These are phyloP conservation scores for Calycopis cecrops DNA, from an alignment of 1,140 invertebrate genomes.

Conservation along the genomic window DNA sequence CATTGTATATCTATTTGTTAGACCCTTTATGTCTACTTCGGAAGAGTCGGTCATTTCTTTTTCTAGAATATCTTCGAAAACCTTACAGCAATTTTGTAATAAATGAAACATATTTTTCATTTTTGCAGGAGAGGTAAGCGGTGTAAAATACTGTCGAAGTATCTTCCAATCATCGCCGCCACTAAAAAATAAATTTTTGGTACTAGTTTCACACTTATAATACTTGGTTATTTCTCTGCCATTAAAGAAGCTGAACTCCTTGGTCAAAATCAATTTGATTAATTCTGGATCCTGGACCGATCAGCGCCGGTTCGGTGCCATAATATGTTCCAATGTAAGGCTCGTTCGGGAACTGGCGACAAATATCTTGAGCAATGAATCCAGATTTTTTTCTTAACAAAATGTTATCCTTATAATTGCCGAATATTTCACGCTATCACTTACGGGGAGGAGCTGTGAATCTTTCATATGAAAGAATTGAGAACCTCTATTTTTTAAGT, in stretches of 20 bases:
- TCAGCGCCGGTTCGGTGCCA: conserved; percentile 28
- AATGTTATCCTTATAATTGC: conserved; percentile 30
- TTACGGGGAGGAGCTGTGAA: too few relatives aligned
- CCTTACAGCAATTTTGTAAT: conserved; percentile 24
- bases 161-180: conserved; percentile 33
- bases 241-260: conserved; percentile 32
- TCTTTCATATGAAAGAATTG: too few relatives aligned
- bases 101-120: conserved; percentile 39
- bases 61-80: conserved; percentile 21
- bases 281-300: conserved; percentile 31
- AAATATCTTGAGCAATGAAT: conserved; percentile 22
- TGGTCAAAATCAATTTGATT: conserved; percentile 25
- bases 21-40: conserved; percentile 16
- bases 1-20: conserved; percentile 28
- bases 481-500: too few relatives aligned
- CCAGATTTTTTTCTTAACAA: conserved; percentile 19
- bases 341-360: conserved; percentile 25
- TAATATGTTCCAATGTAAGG: conserved; percentile 29
- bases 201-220: conserved; percentile 20
- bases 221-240: conserved; percentile 26
- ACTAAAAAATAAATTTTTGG: conserved; percentile 30
- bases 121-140: conserved; percentile 30
- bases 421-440: too few relatives aligned
- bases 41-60: conserved; percentile 1
- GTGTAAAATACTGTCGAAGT: conserved; percentile 28